Base-by-base conservation (phyloP, 2,888 invertebrate genomes). In the Caenorhabditis sp. region DNA sequence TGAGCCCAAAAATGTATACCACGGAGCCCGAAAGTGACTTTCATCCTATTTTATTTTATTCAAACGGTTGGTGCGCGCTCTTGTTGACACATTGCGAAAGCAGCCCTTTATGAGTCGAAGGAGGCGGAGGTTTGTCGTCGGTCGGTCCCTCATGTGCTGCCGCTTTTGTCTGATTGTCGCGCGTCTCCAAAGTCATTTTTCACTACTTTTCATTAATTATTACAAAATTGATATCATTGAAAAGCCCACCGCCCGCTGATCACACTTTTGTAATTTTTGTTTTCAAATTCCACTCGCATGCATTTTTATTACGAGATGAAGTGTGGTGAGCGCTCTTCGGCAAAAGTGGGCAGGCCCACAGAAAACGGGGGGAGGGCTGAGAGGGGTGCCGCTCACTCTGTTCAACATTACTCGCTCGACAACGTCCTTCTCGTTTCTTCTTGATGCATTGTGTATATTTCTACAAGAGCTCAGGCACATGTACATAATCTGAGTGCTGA, bases 351-450 rank as follows among this genome's bases (percentile, higher is more conserved):
- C 40, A 62, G 67, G 50, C 74, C 68, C 64, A 61, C 70, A 61
- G 60, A 68, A 69, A 74, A 47, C 35, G 61, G 67, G 64, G 61
- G 70, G 81, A 62, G 76, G 76, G 58, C 69, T 55, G 76, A 76
- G 81, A 71, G 81, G 81, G 74, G 65, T 70, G 78, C 67, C 82
- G 78, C 82, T 78, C 78, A 79, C 82, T 77, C 78, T 77, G 72
- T 78, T 82, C 82, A 65, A 70, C 82, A 82, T 78, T 82, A 82
- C 82, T 82, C 82, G 68, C 58, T 72, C 58, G 74, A 70, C 78
- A 69, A 77, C 72, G 78, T 82, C 76, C 82, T 78, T 77, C 78
- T 65, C 78, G 74, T 78, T 82, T 78, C 71, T 79, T 82, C 71
- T 81, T 76, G 81, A 81, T 76, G 81, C 76, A 68, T 72, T 82